Base-by-base conservation (phyloP, 2,113 vertebrate species). In the Pollachius pollachius region DNA sequence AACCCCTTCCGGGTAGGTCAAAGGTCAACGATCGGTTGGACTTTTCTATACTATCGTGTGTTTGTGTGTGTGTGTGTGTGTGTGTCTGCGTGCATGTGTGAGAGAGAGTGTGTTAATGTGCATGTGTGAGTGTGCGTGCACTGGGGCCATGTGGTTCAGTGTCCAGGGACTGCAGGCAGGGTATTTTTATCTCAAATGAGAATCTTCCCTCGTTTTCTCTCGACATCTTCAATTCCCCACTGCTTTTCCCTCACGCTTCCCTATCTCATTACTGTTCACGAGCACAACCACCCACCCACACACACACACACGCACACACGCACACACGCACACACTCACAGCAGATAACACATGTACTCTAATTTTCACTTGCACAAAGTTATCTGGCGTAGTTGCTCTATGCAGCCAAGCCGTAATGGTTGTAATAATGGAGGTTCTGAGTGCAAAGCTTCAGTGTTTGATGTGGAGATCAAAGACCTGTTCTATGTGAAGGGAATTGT, bases 101-200 rank as follows among this genome's bases (percentile, higher is more conserved):
- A 30, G 27, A 3, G 27, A 17, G 62, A 5, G 37, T 65, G 37
- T 19, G 64, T 19, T 7, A 11, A 17, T 19, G 37, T 19, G 1
- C 4, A 8, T 15, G 2, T 37, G 62, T n/a, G 62, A 8, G 62
- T 37, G 15, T 37, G 62, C 12, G n/a, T n/a, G n/a, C 15, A n/a
- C 54, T n/a, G 15, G 15, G 5, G 15, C 54, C 54, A 57, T 16
- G 23, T 65, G 76, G 65, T 34, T 12, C 23, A 27, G 19, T 70
- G 66, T 63, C 73, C 21, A 68, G 56, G 75, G 56, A 76, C 71
- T 76, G 72, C n/a, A 25, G 59, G 54, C 41, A 71, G 74, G 84
- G 63, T 85, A 81, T 85, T 84, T 81, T 81, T 86, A 86, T 86
- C 84, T 89, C 77, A 86, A 86, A 86, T 87, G 72, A 85, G 76